These are phyloP conservation scores for Montipora foliosa DNA, from an alignment of 64 coral and sea anemone species.

Conservation along the genomic window DNA sequence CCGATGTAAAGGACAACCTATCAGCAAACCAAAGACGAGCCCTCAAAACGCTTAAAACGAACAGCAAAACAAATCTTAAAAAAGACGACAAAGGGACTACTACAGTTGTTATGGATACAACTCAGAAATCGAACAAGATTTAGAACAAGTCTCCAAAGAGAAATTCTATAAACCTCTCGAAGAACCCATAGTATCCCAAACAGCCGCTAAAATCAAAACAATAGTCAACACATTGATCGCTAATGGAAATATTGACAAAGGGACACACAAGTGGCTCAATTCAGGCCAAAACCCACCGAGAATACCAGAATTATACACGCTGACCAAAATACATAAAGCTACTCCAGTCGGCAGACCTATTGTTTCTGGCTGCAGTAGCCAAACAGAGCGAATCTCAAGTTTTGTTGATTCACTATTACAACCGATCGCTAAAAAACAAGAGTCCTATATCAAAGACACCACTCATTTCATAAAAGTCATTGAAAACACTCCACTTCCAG, in stretches of 20 bases:
- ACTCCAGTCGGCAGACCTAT: neutral
- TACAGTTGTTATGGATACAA: neutral
- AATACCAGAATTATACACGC: too few relatives aligned
- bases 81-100: constrained; percentile 55
- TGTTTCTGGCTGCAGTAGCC: neutral
- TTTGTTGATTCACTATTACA: constrained; percentile 40
- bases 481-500: constrained; percentile 2
- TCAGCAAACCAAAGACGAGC: constrained; percentile 39
- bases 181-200: constrained; percentile 40
- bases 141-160: constrained; percentile 7
- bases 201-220: constrained; percentile 41
- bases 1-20: constrained; percentile 48
- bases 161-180: constrained; percentile 37
- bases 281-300: constrained; percentile 20
- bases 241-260: constrained; percentile 8
- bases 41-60: constrained; percentile 16
- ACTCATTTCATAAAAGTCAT: constrained; percentile 22
- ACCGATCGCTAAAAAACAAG: constrained; percentile 20
- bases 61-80: constrained; percentile 19
- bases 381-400: constrained; percentile 6
- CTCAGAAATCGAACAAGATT: too few relatives aligned
- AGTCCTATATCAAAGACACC: constrained; percentile 27
- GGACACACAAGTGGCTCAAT: constrained; percentile 25
- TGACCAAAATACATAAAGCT: too few relatives aligned
- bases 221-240: constrained; percentile 28